Base-by-base conservation (phyloP, 1,140 invertebrate species). In the Triops cancriformis region DNA sequence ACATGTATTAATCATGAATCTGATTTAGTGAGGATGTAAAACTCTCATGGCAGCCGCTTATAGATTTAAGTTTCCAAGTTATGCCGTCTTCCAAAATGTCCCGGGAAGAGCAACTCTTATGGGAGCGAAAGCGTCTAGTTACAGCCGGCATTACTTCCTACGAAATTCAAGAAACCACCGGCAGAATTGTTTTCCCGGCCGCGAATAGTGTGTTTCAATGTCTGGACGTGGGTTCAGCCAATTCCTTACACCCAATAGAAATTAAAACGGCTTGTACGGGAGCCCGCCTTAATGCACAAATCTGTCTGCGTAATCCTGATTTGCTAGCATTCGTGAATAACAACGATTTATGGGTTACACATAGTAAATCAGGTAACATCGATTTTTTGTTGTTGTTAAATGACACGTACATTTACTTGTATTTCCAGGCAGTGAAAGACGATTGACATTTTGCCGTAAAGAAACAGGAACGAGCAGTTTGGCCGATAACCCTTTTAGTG, bases 121-220 rank as follows among this genome's bases (percentile, higher is more conserved):
- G 93, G 86, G 96, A 98, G 83, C 87, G 96, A 75, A 96, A 97
- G 85, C 86, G 95, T 80, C 88, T 96, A 11, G 90, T 93, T 0
- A 93, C 93, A 0, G 96, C 94, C 90, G 97, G 97, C 26, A 97
- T 98, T 73, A 96, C 94, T 2, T 93, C 93, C 12, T 98, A 97
- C 83, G 94, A 98, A 83, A 86, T 96, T 72, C 92, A 96, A 82
- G 87, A 88, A 26, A 87, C 88, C 3, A 89, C 90, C 74, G 94
- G 94, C 26, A 91, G 92, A 82, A 90, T 98, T 80, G 90, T 98
- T 26, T 98, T 98, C 85, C 93, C 95, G 51, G 93, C 94, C 79
- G 91, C 92, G 0, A 93, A 93, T 80, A 92, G 91, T 79, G 86
- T 98, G 72, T 97, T 89, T 83, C 89, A 92, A 80, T 94, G 92